Conservation (phyloP, 1,140 invertebrate species). For the Megalopta genalis region DNA sequence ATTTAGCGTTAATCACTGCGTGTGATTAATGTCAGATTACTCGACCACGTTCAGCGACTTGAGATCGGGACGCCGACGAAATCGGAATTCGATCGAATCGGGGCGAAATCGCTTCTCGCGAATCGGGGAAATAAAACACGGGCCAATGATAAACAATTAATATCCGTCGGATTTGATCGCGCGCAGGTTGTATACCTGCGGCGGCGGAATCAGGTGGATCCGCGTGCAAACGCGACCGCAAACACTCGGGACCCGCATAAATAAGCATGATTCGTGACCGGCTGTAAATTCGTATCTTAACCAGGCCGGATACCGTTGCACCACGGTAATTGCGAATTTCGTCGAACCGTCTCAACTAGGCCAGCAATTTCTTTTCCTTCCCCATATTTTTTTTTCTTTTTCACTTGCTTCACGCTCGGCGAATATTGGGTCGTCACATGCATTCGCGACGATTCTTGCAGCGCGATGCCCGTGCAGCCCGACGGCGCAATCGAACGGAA, state of each 20-base stretch:
- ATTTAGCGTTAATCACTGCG: no score
- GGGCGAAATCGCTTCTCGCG: background rate
- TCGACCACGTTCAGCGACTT: no score
- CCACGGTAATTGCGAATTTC: background rate
- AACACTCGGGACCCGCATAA: conserved; percentile 29
- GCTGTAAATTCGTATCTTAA: conserved; percentile 27
- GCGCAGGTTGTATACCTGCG: background rate
- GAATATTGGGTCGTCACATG: background rate
- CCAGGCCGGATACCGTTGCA: background rate
- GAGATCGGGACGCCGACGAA: background rate
- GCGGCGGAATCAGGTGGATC: background rate
- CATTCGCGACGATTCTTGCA: background rate
- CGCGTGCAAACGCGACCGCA: conserved; percentile 20
- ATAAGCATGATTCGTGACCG: conserved; percentile 37
- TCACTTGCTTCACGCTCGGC: background rate
- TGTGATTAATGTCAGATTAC: no score
- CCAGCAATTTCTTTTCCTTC: background rate
- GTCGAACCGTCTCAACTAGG: conserved; percentile 1
- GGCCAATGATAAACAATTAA: conserved; percentile 49
- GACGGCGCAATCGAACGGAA: no score
- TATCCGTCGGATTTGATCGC: conserved; percentile 48
- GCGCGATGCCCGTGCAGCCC: background rate
- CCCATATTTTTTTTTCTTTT: background rate
- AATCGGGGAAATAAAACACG: no score
- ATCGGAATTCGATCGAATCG: background rate